Conservation (phyloP, 2,888 invertebrate species). For the Arctia plantaginis region DNA sequence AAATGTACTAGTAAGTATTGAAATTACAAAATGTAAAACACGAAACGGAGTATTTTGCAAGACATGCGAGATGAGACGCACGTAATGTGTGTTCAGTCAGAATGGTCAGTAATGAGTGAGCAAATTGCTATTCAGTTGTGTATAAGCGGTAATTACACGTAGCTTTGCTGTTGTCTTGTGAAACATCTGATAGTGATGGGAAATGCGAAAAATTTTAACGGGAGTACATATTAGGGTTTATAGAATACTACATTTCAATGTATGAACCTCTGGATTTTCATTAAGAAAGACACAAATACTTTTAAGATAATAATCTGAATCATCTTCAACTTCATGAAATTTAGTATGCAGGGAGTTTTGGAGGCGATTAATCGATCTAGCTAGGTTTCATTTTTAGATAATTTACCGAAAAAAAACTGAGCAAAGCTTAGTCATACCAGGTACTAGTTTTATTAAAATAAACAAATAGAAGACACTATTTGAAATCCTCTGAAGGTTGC, state of each 20-base stretch:
- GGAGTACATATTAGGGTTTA: neutral
- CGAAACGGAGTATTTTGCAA: neutral
- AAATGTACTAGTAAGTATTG: neutral
- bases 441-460: neutral
- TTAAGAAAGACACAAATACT: neutral
- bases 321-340: no score
- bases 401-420: no score
- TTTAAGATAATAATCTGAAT: no score
- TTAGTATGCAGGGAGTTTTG: no score
- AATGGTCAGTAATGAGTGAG: constrained; percentile 4
- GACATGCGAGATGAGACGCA: neutral
- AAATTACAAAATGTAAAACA: neutral
- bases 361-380: no score
- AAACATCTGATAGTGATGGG: constrained; percentile 28
- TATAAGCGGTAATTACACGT: constrained; percentile 47
- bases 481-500: neutral
- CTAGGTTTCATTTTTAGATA: no score
- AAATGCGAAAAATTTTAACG: neutral
- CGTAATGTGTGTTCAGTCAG: neutral
- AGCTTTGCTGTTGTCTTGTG: constrained; percentile 32
- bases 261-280: neutral
- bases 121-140: constrained; percentile 15
- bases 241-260: neutral
- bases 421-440: no score
- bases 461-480: neutral